phyloP scores from a whole-genome alignment of 2,113 vertebrate genomes.

The Calidris pugnax region DNA sequence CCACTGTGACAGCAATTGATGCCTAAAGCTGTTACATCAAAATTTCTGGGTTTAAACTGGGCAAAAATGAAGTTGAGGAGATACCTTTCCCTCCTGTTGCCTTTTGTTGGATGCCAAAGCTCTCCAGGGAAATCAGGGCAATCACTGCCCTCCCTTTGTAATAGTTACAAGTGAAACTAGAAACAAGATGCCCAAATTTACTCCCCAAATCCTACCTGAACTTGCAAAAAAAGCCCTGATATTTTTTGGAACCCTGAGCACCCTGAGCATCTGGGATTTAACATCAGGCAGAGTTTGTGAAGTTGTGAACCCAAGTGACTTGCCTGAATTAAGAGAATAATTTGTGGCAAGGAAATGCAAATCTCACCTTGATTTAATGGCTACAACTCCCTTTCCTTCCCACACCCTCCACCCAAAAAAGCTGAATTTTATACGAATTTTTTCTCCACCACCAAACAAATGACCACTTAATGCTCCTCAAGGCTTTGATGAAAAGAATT shows the following conservation, averaged over 20 bases:
- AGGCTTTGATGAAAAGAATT: no score
- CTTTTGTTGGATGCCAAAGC: not conserved
- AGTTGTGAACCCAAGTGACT: not conserved
- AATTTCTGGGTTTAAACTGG: not conserved
- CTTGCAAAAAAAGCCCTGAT: not conserved
- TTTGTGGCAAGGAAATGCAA: not conserved
- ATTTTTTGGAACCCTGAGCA: not conserved
- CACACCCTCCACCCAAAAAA: not conserved
- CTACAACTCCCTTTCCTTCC: not conserved
- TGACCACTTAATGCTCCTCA: no score
- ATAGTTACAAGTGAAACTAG: not conserved
- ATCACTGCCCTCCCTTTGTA: not conserved
- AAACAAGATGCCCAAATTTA: not conserved
- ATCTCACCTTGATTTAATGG: not conserved
- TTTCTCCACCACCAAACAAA: not conserved
- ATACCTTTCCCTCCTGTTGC: not conserved
- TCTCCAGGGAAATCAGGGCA: not conserved
- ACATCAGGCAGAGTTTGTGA: not conserved
- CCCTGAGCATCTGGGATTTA: not conserved
- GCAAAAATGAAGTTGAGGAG: not conserved
- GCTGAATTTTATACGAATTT: not conserved
- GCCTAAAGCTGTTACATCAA: not conserved
- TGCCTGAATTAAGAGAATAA: not conserved
- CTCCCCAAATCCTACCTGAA: not conserved
- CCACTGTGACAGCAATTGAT: not conserved